phyloP scores from a whole-genome alignment of 2,888 invertebrate genomes.

The Neoitamus cyanurus region DNA sequence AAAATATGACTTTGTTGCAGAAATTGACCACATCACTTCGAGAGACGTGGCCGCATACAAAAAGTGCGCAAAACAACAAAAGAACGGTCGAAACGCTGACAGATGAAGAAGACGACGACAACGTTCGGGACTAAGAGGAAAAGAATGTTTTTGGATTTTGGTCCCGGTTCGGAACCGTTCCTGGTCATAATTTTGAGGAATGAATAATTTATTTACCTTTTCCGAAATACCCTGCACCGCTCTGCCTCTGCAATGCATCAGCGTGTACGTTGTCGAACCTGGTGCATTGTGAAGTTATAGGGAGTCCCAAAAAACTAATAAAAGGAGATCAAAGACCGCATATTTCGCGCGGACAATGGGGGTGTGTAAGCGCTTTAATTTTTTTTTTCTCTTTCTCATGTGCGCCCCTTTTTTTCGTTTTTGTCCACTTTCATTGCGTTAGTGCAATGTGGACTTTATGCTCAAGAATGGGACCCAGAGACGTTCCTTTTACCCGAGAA shows the following conservation, averaged over 20 bases:
- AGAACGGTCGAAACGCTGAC: slow-evolving; percentile 49
- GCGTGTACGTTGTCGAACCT: not conserved
- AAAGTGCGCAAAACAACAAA: slow-evolving; percentile 42
- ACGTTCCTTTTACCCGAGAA: slow-evolving; percentile 22
- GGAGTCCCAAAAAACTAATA: slow-evolving; percentile 44
- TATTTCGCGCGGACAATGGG: slow-evolving; percentile 49
- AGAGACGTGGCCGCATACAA: not conserved
- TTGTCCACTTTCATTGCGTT: not conserved
- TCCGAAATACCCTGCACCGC: not conserved
- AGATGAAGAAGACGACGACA: slow-evolving; percentile 48
- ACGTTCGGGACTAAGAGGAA: slow-evolving; percentile 42
- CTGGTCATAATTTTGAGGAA: slow-evolving; percentile 50
- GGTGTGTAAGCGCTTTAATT: slow-evolving; percentile 49
- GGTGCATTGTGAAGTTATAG: slow-evolving; percentile 13
- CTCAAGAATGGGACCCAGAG: not conserved
- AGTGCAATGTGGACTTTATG: not conserved
- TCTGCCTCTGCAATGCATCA: not conserved
- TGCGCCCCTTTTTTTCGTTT: not conserved
- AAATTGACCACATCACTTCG: slow-evolving; percentile 35
- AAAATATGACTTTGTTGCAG: slow-evolving; percentile 34
- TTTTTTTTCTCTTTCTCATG: not conserved
- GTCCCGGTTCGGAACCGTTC: slow-evolving; percentile 26
- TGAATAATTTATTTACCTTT: slow-evolving; percentile 52
- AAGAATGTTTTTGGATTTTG: slow-evolving; percentile 45
- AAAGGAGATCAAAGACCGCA: slow-evolving; percentile 49